These are phyloP conservation scores for Saturnia japonica DNA, from an alignment of 2,888 invertebrate species.

Conservation along the genomic window DNA sequence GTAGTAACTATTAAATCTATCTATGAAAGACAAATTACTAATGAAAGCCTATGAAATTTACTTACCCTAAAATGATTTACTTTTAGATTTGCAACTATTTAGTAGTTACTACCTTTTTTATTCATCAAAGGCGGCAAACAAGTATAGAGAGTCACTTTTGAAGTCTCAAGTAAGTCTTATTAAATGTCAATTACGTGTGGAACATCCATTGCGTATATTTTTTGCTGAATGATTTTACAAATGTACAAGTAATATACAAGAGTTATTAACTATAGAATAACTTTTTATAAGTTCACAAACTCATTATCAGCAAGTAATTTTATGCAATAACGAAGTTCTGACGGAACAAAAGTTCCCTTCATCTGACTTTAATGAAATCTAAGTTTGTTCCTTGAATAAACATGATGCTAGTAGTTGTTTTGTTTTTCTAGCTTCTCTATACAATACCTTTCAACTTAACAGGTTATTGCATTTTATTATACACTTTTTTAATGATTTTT, in stretches of 20 bases:
- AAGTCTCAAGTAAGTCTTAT: not conserved
- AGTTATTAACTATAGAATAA: not conserved
- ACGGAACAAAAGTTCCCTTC: not conserved
- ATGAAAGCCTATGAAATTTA: too few relatives aligned
- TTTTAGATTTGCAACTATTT: too few relatives aligned
- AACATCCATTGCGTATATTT: not conserved
- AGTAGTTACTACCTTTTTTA: too few relatives aligned
- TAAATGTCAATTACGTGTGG: not conserved
- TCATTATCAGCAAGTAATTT: not conserved
- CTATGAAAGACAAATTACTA: too few relatives aligned
- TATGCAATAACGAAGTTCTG: not conserved
- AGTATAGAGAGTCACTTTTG: too few relatives aligned
- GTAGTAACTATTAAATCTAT: too few relatives aligned
- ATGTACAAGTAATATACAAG: not conserved
- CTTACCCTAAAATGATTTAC: too few relatives aligned
- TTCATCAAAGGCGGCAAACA: too few relatives aligned
- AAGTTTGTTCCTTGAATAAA: not conserved
- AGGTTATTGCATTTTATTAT: not conserved
- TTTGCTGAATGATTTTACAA: not conserved
- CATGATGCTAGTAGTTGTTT: not conserved
- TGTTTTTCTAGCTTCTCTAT: not conserved
- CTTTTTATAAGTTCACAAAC: not conserved
- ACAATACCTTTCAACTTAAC: not conserved
- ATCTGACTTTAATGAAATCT: not conserved
- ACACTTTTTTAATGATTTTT: too few relatives aligned